Evolutionary conservation across 2,888 invertebrate species (phyloP).

Genomic region (Antheraea yamamai): DNA sequence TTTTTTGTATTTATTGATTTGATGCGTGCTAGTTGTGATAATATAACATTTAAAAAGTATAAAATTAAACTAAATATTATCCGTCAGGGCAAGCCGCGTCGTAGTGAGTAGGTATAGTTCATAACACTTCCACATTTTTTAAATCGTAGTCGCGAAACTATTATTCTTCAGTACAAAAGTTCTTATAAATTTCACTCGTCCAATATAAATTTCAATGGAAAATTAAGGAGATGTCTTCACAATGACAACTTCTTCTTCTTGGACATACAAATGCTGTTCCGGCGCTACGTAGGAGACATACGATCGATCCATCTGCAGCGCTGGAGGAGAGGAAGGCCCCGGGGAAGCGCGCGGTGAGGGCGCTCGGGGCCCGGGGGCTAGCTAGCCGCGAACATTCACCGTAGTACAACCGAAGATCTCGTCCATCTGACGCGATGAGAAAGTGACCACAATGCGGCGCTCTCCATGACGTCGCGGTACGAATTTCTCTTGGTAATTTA

Average conservation of each 20-base stretch:
- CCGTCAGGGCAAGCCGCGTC: slow-evolving; percentile 67
- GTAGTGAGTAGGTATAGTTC: slow-evolving; percentile 37
- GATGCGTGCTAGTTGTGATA: slow-evolving; percentile 60
- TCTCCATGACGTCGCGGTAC: slow-evolving; percentile 82
- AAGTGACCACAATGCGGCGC: slow-evolving; percentile 84
- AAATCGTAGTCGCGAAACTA: slow-evolving; percentile 32
- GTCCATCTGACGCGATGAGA: slow-evolving; percentile 85
- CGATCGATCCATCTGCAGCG: slow-evolving; percentile 67
- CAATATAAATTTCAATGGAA: neutral
- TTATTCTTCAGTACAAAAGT: neutral
- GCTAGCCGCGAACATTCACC: slow-evolving; percentile 80
- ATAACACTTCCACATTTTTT: slow-evolving; percentile 43
- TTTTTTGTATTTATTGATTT: slow-evolving; percentile 55
- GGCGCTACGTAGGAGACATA: slow-evolving; percentile 62
- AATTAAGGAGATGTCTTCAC: slow-evolving; percentile 54
- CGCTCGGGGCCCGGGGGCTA: slow-evolving; percentile 70
- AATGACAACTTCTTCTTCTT: slow-evolving; percentile 71
- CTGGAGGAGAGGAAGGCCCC: slow-evolving; percentile 63
- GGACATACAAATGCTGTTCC: slow-evolving; percentile 66
- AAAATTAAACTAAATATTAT: slow-evolving; percentile 35
- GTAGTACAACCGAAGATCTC: slow-evolving; percentile 83
- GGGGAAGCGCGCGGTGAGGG: slow-evolving; percentile 62
- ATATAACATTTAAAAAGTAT: slow-evolving; percentile 32
- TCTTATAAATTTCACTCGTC: neutral
- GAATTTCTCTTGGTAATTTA: slow-evolving; percentile 83